Base-by-base conservation (phyloP, 2,113 vertebrate genomes). In the Trogon surrucura region DNA sequence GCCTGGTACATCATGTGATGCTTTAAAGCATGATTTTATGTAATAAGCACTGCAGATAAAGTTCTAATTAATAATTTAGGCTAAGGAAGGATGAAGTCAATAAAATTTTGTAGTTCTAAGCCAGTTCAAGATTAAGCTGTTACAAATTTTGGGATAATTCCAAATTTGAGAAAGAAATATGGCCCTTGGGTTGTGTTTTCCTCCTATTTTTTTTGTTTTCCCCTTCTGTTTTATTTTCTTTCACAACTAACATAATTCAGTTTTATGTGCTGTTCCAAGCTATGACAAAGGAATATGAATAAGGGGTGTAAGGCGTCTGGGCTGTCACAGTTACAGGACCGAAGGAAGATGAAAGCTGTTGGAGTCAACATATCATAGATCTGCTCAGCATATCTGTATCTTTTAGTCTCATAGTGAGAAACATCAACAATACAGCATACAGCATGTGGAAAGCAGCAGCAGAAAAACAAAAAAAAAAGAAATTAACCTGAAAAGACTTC, bases 171-270 rank as follows among this genome's bases (percentile, higher is more conserved):
- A 62, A 36, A 67, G 23, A 78, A 93, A 65, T 85, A n/a, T 1
- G 1, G 5, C 17, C 16, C 5, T 47, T 50, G 34, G 3, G 14
- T 38, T 64, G 11, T 48, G 2, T n/a, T 4, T 32, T 4, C 13
- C 26, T 53, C 32, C 18, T 13, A 4, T 16, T 25, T 21, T 23
- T 17, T 5, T 29, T 5, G 1, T 16, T 36, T 32, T 60, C 41
- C 17, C 4, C 2, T 12, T 8, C 11, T 11, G 2, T 56, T 57
- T 26, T 27, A 6, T 87, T 38, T 77, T 65, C 30, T 51, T 56
- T 47, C 32, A 29, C 10, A 44, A 22, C 5, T 61, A 69, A 21
- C 1, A 11, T 20, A 47, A 67, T 64, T 77, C 30, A 64, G 6
- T 72, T 78, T 58, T 54, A 6, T 69, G 6, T 50, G 17, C 26